Evolutionary conservation across 2,797 vertebrate species (phyloP).

Genomic region (Anolis apletophallus): DNA sequence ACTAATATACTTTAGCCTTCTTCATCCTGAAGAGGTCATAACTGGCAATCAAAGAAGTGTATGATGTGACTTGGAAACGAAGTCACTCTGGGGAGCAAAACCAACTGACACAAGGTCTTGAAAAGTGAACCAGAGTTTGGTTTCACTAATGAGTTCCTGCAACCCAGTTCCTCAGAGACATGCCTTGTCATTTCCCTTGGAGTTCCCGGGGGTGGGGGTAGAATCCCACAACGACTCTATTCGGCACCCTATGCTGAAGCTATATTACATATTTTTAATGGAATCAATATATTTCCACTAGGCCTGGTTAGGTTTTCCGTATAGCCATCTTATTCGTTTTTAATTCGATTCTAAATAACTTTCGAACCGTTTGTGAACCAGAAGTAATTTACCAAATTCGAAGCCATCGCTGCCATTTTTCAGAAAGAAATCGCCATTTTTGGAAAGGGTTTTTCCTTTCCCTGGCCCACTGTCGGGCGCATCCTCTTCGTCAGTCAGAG

Average conservation of each 20-base stretch:
- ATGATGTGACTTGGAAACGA: constrained; percentile 5
- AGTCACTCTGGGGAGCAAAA: constrained; percentile 35
- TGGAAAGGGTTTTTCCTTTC: too few relatives aligned
- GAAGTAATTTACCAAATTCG: too few relatives aligned
- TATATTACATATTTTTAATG: too few relatives aligned
- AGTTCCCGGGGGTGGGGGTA: neutral
- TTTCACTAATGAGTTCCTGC: constrained; percentile 36
- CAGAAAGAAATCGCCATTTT: too few relatives aligned
- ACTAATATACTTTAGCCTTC: neutral
- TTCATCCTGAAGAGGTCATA: neutral
- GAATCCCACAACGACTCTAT: neutral
- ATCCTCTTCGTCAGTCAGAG: too few relatives aligned
- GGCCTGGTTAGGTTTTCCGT: too few relatives aligned
- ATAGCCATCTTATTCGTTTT: too few relatives aligned
- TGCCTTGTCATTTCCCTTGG: neutral
- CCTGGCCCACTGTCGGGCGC: too few relatives aligned
- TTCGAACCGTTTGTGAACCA: too few relatives aligned
- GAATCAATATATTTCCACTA: too few relatives aligned
- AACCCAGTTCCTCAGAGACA: constrained; percentile 16
- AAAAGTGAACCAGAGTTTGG: constrained; percentile 53
- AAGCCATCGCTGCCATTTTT: too few relatives aligned
- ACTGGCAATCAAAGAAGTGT: neutral
- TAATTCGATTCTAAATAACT: too few relatives aligned
- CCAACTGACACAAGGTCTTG: constrained; percentile 60
- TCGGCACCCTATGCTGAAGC: constrained; percentile 5